These are phyloP conservation scores for Aphelenchoides besseyi DNA, from an alignment of 1,140 invertebrate species.

Conservation along the genomic window DNA sequence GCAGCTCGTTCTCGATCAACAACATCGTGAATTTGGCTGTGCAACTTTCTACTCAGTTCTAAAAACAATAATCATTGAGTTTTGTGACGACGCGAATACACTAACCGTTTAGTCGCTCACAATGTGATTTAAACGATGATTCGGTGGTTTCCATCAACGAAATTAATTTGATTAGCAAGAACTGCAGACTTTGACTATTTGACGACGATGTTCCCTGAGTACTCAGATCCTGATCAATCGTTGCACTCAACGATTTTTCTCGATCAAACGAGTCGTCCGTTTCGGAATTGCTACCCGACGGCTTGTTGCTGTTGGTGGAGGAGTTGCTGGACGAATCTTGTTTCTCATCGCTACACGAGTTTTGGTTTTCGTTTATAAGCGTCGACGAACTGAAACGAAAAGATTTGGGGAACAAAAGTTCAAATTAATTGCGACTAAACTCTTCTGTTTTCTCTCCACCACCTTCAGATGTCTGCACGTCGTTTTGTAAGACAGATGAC, in stretches of 20 bases:
- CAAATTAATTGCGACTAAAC: not conserved
- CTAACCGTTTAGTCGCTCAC: conserved; percentile 30
- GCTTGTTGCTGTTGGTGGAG: conserved; percentile 15
- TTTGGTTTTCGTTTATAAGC: conserved; percentile 1
- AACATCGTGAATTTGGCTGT: conserved; percentile 27
- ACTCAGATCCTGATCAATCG: conserved; percentile 6
- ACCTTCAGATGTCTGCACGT: not conserved
- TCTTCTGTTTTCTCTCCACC: conserved; percentile 18
- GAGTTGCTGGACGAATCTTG: conserved; percentile 9
- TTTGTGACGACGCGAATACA: not conserved
- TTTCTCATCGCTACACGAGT: conserved; percentile 8
- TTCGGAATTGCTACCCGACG: conserved; percentile 27
- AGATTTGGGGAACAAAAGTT: not conserved
- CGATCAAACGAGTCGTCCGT: conserved; percentile 33
- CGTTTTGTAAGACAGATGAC: not conserved
- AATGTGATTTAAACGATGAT: conserved; percentile 28
- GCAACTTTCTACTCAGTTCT: conserved; percentile 24
- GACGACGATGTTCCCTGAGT: conserved; percentile 16
- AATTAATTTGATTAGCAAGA: conserved; percentile 23
- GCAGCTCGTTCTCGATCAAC: conserved; percentile 4
- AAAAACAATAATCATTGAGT: conserved; percentile 15
- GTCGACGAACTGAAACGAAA: not conserved
- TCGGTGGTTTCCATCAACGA: conserved; percentile 33
- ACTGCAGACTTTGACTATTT: conserved; percentile 30
- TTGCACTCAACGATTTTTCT: conserved; percentile 15